A percentile compares a stretch with the other conserved stretches of the same genome.
phyloP scores from a whole-genome alignment of 2,888 invertebrate species.

The Stenodera caucasica region DNA sequence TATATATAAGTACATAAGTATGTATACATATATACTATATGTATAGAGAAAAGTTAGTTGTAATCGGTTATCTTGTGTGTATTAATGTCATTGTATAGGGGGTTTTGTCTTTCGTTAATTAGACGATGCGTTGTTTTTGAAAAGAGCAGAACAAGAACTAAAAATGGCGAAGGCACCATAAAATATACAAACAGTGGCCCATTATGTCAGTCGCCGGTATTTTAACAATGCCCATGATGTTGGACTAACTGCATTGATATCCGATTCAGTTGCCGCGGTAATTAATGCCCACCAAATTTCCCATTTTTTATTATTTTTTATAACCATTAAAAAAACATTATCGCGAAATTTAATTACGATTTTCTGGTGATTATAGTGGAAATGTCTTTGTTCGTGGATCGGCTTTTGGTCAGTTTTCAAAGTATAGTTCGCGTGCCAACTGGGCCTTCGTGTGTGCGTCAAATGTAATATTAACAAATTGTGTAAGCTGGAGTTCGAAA shows the following conservation, averaged over 20 bases:
- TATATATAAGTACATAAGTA: conserved; percentile 54
- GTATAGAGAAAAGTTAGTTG: background rate
- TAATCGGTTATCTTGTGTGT: background rate
- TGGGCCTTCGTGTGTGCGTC: conserved; percentile 34
- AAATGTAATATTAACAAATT: conserved; percentile 41
- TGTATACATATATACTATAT: no score
- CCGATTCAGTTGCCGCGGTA: conserved; percentile 45
- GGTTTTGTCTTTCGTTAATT: conserved; percentile 51
- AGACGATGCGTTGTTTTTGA: conserved; percentile 44
- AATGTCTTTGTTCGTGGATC: background rate
- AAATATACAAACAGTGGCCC: conserved; percentile 54
- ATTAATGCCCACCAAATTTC: conserved; percentile 36
- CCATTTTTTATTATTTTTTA: background rate
- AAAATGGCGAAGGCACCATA: conserved; percentile 53
- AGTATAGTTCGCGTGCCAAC: conserved; percentile 29
- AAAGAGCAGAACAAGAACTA: conserved; percentile 43
- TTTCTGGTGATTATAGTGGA: no score
- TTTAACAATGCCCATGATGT: conserved; percentile 50
- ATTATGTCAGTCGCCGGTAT: conserved; percentile 51
- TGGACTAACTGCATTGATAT: conserved; percentile 46
- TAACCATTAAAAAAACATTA: background rate
- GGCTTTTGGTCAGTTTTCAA: background rate
- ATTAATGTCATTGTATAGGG: conserved; percentile 41
- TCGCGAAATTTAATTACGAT: no score
- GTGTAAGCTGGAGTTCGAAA: conserved; percentile 36